A percentile compares a stretch with the other conserved stretches of the same genome.
These are phyloP conservation scores for Sitodiplosis mosellana DNA, from an alignment of 1,140 invertebrate species.

Conservation along the genomic window DNA sequence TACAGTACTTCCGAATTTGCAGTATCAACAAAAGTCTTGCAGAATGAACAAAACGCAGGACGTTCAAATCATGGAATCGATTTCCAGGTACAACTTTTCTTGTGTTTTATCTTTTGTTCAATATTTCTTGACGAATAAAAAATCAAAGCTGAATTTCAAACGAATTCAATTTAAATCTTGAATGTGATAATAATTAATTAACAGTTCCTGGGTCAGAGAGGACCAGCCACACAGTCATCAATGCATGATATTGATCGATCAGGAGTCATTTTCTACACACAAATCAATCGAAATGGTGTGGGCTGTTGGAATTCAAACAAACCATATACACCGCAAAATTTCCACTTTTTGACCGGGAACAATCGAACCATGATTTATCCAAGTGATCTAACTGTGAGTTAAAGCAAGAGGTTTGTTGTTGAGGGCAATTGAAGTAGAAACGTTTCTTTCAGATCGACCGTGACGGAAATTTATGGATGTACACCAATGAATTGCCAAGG, in stretches of 20 bases:
- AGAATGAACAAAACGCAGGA: conserved; percentile 33
- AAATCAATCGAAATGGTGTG: conserved; percentile 42
- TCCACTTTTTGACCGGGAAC: conserved; percentile 37
- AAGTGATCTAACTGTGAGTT: conserved; percentile 20
- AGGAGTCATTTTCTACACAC: conserved; percentile 42
- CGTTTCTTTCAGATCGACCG: conserved; percentile 26
- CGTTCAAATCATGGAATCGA: conserved; percentile 36
- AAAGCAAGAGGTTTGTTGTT: not conserved
- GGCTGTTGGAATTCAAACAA: conserved; percentile 47
- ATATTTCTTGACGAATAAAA: too few species aligned
- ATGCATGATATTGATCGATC: conserved; percentile 38
- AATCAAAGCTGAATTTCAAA: too few species aligned
- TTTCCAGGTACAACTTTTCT: conserved; percentile 16
- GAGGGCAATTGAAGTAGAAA: not conserved
- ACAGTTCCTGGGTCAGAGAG: conserved; percentile 36
- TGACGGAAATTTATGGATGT: conserved; percentile 34
- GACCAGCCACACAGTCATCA: conserved; percentile 36
- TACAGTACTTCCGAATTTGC: conserved; percentile 34
- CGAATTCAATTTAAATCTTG: too few species aligned
- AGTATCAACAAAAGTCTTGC: conserved; percentile 42
- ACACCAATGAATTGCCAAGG: conserved; percentile 36
- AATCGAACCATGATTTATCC: conserved; percentile 42
- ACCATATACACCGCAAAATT: conserved; percentile 30
- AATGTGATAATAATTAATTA: too few species aligned
- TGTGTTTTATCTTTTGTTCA: not conserved